Conservation (phyloP, 2,888 invertebrate species). For the Drosophila leonis region DNA sequence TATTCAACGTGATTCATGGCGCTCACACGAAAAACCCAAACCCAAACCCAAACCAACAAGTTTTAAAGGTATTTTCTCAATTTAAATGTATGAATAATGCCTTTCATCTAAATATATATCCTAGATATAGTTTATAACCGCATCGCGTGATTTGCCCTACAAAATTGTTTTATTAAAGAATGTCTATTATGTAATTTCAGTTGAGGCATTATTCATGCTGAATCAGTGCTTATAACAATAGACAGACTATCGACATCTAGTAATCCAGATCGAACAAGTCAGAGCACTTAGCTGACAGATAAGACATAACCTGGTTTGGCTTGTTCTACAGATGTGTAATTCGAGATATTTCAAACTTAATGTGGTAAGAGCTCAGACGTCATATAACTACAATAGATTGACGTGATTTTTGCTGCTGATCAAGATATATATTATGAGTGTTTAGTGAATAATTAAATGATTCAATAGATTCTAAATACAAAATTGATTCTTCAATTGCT, state of each 20-base stretch:
- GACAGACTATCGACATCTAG: not conserved
- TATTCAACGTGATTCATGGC: constrained; percentile 39
- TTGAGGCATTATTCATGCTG: not conserved
- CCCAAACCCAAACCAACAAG: not conserved
- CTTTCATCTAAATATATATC: not conserved
- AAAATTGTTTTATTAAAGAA: not conserved
- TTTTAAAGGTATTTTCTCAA: not conserved
- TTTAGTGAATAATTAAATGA: not conserved
- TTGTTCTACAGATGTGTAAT: not conserved
- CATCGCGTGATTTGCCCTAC: not conserved
- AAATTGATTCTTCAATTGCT: not conserved
- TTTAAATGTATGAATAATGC: not conserved
- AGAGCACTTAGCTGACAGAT: not conserved
- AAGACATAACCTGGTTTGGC: not conserved
- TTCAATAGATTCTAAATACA: not conserved
- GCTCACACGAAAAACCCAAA: constrained; percentile 25
- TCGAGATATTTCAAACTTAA: not conserved
- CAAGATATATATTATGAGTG: not conserved
- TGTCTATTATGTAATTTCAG: not conserved
- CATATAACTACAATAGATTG: no score
- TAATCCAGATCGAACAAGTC: not conserved
- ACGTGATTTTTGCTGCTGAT: not conserved
- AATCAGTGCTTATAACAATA: not conserved
- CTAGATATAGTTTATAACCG: not conserved
- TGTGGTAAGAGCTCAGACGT: no score